Base-by-base conservation (phyloP, 2,888 invertebrate species). In the Heliconius aoede region DNA sequence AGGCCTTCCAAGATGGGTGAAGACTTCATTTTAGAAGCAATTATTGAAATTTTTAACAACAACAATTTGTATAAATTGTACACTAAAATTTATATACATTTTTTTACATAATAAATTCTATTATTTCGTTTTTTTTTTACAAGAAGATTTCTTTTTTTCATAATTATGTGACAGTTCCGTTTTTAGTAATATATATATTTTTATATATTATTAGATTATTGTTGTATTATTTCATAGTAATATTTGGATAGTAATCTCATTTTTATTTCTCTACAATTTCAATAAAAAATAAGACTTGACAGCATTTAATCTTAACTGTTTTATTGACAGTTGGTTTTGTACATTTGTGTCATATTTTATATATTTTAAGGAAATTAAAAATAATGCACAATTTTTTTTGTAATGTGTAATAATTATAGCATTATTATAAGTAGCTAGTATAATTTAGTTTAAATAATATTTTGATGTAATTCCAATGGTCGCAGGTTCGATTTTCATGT, bases 221-320 rank as follows among this genome's bases (percentile, higher is more conserved):
- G n/a, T n/a, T 21, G n/a, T 55, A 55, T 55, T 30, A 55, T 69
- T 62, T 15, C 15, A 15, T 30, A 36, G 0, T 9, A 32, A 32
- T 64, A 58, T 18, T 24, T 71, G 32, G 30, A 28, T 24, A 24
- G n/a, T 32, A 36, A 24, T 32, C 18, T 40, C 26, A 40, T 61
- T 21, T 36, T 36, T 46, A 18, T 46, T 51, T 60, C 26, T 60
- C 24, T 26, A 40, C 24, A 60, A 69, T 55, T n/a, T 7, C 30
- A 51, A n/a, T 30, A 55, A 32, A 30, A 60, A 36, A 79, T 84
- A 88, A 89, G 87, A 88, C 87, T 88, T 83, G 79, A 84, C 82
- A 83, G 91, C 90, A 91, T 91, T 91, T 90, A 89, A 82, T 83
- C 80, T 77, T 82, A 81, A 71, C 74, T 80, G 78, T 65, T 40